A percentile compares a stretch with the other conserved stretches of the same genome.
These are phyloP conservation scores for Leuctra nigra DNA, from an alignment of 2,888 invertebrate genomes.

Conservation along the genomic window DNA sequence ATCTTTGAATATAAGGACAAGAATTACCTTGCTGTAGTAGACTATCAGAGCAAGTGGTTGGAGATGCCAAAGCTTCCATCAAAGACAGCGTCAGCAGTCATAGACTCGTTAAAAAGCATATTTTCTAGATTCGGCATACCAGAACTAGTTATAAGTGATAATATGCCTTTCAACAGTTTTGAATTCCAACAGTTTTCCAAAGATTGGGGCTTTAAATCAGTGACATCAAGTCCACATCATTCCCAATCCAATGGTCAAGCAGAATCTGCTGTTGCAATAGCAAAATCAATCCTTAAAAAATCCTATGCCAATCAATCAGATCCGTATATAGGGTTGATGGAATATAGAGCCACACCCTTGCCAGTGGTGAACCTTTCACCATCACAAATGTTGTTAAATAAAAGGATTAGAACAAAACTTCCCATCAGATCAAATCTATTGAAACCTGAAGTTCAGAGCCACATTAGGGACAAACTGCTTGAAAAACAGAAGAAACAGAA, in stretches of 20 bases:
- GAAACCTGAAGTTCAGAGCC: too few relatives aligned
- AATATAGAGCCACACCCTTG: too few relatives aligned
- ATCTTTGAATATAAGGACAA: slow-evolving; percentile 9
- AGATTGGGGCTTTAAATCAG: background rate
- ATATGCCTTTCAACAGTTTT: background rate
- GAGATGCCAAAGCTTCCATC: background rate
- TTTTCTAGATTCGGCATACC: slow-evolving; percentile 2
- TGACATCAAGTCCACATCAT: slow-evolving; percentile 8
- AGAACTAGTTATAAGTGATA: background rate
- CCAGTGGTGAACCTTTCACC: too few relatives aligned
- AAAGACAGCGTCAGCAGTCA: background rate
- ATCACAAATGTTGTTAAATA: too few relatives aligned
- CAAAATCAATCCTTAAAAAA: slow-evolving; percentile 14
- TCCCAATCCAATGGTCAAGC: slow-evolving; percentile 12
- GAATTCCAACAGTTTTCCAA: background rate
- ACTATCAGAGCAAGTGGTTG: slow-evolving; percentile 1
- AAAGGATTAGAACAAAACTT: too few relatives aligned
- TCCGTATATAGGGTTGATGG: too few relatives aligned
- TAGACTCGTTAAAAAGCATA: background rate
- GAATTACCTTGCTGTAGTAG: background rate
- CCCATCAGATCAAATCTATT: too few relatives aligned
- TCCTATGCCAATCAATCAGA: too few relatives aligned
- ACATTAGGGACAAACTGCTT: too few relatives aligned
- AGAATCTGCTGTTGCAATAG: slow-evolving; percentile 5
- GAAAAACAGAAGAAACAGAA: too few relatives aligned